phyloP scores from a whole-genome alignment of 2,113 vertebrate species.

The Mormyrus iriodes region DNA sequence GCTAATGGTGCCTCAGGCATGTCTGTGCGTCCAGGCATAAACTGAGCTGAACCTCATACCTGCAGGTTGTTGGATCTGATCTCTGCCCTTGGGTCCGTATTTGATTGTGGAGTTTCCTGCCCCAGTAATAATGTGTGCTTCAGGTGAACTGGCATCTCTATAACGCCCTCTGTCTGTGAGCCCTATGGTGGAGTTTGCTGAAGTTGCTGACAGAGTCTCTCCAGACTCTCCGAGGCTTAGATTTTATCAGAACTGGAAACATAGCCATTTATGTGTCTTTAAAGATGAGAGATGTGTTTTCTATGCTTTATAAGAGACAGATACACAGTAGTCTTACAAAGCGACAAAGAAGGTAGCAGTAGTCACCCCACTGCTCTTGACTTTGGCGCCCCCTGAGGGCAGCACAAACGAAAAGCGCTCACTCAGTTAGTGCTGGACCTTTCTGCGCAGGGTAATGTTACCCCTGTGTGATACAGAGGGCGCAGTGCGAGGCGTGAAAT shows the following conservation, averaged over 20 bases:
- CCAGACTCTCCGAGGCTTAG: neutral
- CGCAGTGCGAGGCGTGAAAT: neutral
- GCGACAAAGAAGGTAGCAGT: neutral
- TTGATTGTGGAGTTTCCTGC: too few relatives aligned
- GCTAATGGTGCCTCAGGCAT: neutral
- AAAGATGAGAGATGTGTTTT: neutral
- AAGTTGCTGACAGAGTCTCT: neutral
- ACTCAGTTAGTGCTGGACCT: neutral
- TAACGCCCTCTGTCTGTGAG: neutral
- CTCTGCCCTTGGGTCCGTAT: neutral
- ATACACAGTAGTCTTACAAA: neutral
- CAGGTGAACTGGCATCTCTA: neutral
- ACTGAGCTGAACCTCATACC: neutral
- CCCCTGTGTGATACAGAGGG: neutral
- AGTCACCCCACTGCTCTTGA: neutral
- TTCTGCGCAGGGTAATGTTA: neutral
- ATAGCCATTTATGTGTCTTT: neutral
- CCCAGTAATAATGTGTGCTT: neutral
- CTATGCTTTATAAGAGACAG: neutral
- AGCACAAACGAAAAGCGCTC: neutral
- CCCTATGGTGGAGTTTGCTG: neutral
- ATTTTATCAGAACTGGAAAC: neutral
- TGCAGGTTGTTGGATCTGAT: neutral
- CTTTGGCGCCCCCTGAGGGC: neutral
- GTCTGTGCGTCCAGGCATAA: neutral